A percentile compares a stretch with the other conserved stretches of the same genome.
These are phyloP conservation scores for Drosophila murphyi DNA, from an alignment of 1,140 invertebrate genomes.

Conservation along the genomic window DNA sequence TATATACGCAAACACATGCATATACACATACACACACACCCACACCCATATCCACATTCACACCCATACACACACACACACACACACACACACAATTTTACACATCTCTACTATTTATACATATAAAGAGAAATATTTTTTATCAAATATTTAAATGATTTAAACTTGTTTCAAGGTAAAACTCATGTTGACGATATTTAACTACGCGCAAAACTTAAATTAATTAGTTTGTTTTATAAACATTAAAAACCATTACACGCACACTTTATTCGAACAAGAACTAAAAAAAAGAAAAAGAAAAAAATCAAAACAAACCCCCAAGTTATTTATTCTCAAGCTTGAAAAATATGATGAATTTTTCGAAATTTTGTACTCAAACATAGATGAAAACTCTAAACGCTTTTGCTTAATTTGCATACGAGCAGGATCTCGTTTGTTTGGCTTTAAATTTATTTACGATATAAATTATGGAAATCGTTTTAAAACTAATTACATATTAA, in stretches of 20 bases:
- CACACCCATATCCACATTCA: background rate
- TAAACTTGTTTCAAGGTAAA: slow-evolving; percentile 66
- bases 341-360: slow-evolving; percentile 52
- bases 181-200: slow-evolving; percentile 46
- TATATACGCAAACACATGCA: slow-evolving; percentile 59
- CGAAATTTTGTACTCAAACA: slow-evolving; percentile 61
- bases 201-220: slow-evolving; percentile 79
- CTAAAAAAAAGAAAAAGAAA: slow-evolving; percentile 16
- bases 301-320: slow-evolving; percentile 23
- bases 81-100: slow-evolving; percentile 19
- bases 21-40: slow-evolving; percentile 1
- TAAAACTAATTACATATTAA: slow-evolving; percentile 66
- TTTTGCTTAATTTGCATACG: slow-evolving; percentile 71
- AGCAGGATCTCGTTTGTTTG: slow-evolving; percentile 84
- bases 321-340: slow-evolving; percentile 70
- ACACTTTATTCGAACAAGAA: slow-evolving; percentile 24
- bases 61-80: slow-evolving; percentile 16
- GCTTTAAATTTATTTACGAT: slow-evolving; percentile 70
- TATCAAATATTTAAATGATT: slow-evolving; percentile 66
- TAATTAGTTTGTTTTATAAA: slow-evolving; percentile 70
- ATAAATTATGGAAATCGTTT: slow-evolving; percentile 63
- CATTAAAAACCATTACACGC: slow-evolving; percentile 16
- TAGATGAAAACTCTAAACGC: slow-evolving; percentile 48
- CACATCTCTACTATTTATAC: slow-evolving; percentile 67
- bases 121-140: slow-evolving; percentile 70